Percentiles rank a stretch among this genome's conserved stretches.
Evolutionary conservation across 1,140 invertebrate species (phyloP).

Genomic region (Hermatobates lingyangjiaoensis): DNA sequence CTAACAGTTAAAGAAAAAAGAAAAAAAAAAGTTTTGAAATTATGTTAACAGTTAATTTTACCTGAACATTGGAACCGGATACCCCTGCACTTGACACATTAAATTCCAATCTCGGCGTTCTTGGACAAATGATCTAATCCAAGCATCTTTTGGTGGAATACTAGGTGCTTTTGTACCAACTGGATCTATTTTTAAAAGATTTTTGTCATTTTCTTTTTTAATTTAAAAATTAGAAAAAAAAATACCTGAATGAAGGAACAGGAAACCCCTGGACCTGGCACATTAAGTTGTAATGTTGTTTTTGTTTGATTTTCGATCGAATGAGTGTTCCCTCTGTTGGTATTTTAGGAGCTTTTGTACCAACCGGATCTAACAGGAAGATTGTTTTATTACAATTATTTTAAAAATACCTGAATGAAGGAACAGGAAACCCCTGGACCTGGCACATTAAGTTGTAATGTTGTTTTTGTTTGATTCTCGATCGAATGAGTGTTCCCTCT

Average conservation of each 20-base stretch:
- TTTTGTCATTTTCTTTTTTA: too few relatives aligned
- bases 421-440: slow-evolving; percentile 40
- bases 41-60: too few relatives aligned
- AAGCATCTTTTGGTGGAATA: slow-evolving; percentile 2
- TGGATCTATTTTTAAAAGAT: too few relatives aligned
- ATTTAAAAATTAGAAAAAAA: not conserved
- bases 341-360: slow-evolving; percentile 31
- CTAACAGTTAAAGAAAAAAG: slow-evolving; percentile 25
- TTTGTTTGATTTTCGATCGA: slow-evolving; percentile 25
- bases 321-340: slow-evolving; percentile 26
- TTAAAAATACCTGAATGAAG: slow-evolving; percentile 31
- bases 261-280: slow-evolving; percentile 16
- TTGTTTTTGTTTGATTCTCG: slow-evolving; percentile 3
- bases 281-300: slow-evolving; percentile 8
- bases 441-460: slow-evolving; percentile 31
- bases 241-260: slow-evolving; percentile 11
- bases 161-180: slow-evolving; percentile 7
- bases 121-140: not conserved
- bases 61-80: slow-evolving; percentile 43
- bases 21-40: too few relatives aligned
- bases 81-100: slow-evolving; percentile 39
- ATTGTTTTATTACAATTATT: too few relatives aligned
- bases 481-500: slow-evolving; percentile 20
- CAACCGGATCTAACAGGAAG: slow-evolving; percentile 33
- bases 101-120: not conserved